Base-by-base conservation (phyloP, 2,797 vertebrate species). In the Sus cebifrons region DNA sequence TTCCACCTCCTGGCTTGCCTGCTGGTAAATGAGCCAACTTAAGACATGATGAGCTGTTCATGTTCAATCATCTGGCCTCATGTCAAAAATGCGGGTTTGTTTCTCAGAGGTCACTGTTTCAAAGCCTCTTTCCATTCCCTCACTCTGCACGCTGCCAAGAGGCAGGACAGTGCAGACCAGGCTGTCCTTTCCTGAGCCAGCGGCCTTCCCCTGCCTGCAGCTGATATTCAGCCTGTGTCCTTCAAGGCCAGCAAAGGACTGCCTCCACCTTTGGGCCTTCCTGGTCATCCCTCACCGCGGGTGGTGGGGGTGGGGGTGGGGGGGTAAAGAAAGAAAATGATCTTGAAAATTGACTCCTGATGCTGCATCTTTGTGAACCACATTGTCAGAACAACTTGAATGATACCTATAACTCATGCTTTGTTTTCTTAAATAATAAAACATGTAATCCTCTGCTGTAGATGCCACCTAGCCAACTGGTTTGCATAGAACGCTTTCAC, bases 71-170 rank as follows among this genome's bases (percentile, higher is more conserved):
- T 44, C 67, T 97, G 96, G 97, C 95, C 64, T 92, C 88, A 29
- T 0, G 52, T 96, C 94, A 96, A 97, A 94, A 96, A 95, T 96
- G 95, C 87, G 71, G 40, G n/a, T 86, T 49, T 23, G 64, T 78
- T 96, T 96, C 83, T 92, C 94, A 56, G 85, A 95, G 77, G 92
- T 96, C 91, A 93, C 54, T 27, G 95, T 91, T 90, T 56, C 87
- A 79, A 93, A 96, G 92, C 75, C 81, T 94, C 52, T 94, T 97
- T 97, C 95, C 95, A 87, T 92, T 97, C 85, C 10, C 58, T 93
- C 93, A 86, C 14, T 89, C 81, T 54, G 11, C 36, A 71, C 0
- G 23, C 95, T 96, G 93, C 96, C 95, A 93, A 95, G 64, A 40
- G 54, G 64, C 73, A 82, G 74, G 84, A 44, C 6, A 1, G 9